A percentile compares a stretch with the other conserved stretches of the same genome.
phyloP scores from a whole-genome alignment of 2,113 vertebrate species.

The Sinosuthora webbiana region DNA sequence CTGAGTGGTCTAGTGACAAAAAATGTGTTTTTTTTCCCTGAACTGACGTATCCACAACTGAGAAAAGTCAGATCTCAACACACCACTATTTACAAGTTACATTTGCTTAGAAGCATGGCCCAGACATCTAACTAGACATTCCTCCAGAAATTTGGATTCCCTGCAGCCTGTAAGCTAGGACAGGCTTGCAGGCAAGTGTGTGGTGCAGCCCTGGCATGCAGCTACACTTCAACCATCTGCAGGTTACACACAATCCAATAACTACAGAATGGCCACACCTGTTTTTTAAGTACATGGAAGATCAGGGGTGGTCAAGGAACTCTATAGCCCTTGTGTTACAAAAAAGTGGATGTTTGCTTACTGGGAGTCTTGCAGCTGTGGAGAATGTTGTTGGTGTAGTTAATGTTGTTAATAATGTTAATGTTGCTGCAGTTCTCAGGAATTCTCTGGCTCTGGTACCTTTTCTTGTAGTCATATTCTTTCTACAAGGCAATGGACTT shows the following conservation, averaged over 20 bases:
- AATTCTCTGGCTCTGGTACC: not conserved
- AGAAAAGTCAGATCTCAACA: not conserved
- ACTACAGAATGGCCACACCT: not conserved
- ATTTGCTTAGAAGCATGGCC: not conserved
- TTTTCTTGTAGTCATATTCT: not conserved
- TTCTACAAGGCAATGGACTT: not conserved
- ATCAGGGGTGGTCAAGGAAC: not conserved
- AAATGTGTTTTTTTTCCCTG: not conserved
- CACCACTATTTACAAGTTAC: not conserved
- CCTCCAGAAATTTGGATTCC: not conserved
- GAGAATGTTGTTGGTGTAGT: not conserved
- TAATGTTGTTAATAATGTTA: not conserved
- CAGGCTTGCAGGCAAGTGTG: not conserved
- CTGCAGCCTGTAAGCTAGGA: not conserved
- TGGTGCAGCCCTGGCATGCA: not conserved
- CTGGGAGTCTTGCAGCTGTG: not conserved
- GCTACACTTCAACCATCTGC: not conserved
- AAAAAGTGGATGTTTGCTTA: not conserved
- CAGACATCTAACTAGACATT: not conserved
- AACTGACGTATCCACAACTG: not conserved
- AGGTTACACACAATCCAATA: not conserved
- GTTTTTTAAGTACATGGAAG: not conserved
- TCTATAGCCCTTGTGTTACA: not conserved
- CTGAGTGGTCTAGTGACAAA: not conserved
- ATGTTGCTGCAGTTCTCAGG: not conserved